Evolutionary conservation across 2,888 invertebrate species (phyloP).

Genomic region (Ectemnius continuus): DNA sequence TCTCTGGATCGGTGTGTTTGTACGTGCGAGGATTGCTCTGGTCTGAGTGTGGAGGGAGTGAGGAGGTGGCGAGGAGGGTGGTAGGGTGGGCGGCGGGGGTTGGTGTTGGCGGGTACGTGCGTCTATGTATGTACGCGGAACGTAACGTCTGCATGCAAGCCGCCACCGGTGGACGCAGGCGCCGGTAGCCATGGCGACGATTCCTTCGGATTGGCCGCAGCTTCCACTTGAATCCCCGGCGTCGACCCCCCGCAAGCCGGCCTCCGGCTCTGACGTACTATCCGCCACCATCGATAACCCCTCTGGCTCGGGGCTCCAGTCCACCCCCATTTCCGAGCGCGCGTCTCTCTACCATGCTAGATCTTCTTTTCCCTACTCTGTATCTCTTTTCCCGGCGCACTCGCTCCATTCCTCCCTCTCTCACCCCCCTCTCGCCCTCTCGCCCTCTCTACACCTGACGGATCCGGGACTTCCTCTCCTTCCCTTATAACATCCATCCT

Average conservation of each 20-base stretch:
- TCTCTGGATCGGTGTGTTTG: neutral
- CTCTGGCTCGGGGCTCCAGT: conserved; percentile 60
- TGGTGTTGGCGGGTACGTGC: neutral
- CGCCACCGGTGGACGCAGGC: conserved; percentile 70
- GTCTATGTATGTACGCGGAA: conserved; percentile 33
- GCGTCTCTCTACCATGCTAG: conserved; percentile 26
- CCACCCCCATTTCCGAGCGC: conserved; percentile 49
- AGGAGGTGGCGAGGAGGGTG: too few relatives aligned
- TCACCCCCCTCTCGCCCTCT: too few relatives aligned
- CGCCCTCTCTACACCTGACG: neutral
- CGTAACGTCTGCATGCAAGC: conserved; percentile 57
- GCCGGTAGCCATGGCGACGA: conserved; percentile 76
- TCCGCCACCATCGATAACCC: conserved; percentile 74
- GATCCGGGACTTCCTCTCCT: conserved; percentile 4
- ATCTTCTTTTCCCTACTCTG: conserved; percentile 29
- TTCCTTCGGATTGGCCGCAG: conserved; percentile 78
- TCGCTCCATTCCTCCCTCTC: conserved; percentile 20
- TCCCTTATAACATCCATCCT: neutral
- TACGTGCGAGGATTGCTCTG: too few relatives aligned
- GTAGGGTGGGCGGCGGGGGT: neutral
- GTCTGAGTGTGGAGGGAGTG: neutral
- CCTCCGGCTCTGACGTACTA: conserved; percentile 62
- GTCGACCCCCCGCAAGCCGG: conserved; percentile 57
- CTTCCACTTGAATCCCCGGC: conserved; percentile 74
- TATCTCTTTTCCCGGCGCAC: conserved; percentile 17